These are phyloP conservation scores for Leptura quadrifasciata DNA, from an alignment of 2,888 invertebrate species.

Conservation along the genomic window DNA sequence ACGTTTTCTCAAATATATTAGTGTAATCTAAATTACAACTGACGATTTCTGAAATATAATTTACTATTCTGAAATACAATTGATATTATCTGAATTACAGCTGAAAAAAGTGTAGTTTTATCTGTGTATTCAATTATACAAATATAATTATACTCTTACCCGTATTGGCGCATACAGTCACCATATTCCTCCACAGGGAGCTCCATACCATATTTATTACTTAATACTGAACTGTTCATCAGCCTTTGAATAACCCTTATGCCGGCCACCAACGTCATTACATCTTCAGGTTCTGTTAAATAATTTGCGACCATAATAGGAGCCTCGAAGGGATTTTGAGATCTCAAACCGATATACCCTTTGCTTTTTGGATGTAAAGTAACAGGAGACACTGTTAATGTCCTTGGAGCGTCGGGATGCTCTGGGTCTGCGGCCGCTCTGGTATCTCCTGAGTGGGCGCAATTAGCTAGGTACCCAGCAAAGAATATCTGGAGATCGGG, in stretches of 20 bases:
- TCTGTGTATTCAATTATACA: too few species aligned
- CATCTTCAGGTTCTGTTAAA: conserved; percentile 81
- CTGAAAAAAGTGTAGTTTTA: too few species aligned
- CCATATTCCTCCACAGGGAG: conserved; percentile 74
- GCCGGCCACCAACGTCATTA: conserved; percentile 79
- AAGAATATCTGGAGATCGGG: conserved; percentile 83
- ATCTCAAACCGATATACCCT: conserved; percentile 79
- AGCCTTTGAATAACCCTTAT: conserved; percentile 77
- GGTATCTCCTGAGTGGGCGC: conserved; percentile 75
- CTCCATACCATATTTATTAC: conserved; percentile 77
- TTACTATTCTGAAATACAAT: too few species aligned
- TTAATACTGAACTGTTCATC: conserved; percentile 77
- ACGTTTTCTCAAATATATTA: too few species aligned
- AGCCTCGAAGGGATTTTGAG: conserved; percentile 80
- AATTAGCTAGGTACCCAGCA: conserved; percentile 79
- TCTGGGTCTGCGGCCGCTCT: conserved; percentile 71
- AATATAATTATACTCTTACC: conserved; percentile 49
- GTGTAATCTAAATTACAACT: too few species aligned
- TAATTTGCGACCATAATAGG: conserved; percentile 89
- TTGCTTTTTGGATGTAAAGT: conserved; percentile 81
- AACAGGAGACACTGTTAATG: conserved; percentile 77
- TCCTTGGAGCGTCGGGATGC: conserved; percentile 66
- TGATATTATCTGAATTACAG: too few species aligned
- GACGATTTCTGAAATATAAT: too few species aligned
- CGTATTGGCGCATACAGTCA: conserved; percentile 73